Evolutionary conservation across 2,888 invertebrate genomes (phyloP).

Genomic region (Pyrrhia umbra): DNA sequence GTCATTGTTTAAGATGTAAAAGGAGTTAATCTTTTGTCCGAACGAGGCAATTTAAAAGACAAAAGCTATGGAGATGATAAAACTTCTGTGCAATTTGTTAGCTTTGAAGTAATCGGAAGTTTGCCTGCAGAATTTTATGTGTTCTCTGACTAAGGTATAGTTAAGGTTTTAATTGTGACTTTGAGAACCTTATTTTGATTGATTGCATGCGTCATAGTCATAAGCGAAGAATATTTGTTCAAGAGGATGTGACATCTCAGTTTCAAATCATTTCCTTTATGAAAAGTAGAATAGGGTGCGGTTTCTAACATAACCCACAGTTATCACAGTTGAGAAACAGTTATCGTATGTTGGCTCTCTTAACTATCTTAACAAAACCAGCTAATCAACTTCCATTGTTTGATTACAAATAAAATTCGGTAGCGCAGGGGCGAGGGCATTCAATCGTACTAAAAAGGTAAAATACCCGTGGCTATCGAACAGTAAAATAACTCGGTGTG

Average conservation of each 20-base stretch:
- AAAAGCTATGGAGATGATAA: conserved; percentile 27
- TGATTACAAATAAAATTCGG: conserved; percentile 9
- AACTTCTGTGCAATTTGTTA: conserved; percentile 40
- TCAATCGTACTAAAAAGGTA: conserved; percentile 24
- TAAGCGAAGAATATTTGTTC: conserved; percentile 20
- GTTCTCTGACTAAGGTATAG: conserved; percentile 1
- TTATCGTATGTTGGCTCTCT: too few relatives aligned
- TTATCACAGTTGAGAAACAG: too few relatives aligned
- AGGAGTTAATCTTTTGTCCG: conserved; percentile 22
- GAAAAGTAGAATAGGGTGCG: too few relatives aligned
- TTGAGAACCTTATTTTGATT: conserved; percentile 10
- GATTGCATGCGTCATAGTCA: conserved; percentile 11
- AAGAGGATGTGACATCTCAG: conserved; percentile 32
- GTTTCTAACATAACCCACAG: too few relatives aligned
- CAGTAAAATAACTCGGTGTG: conserved; percentile 47
- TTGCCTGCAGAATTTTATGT: conserved; percentile 5
- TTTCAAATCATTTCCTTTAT: conserved; percentile 37
- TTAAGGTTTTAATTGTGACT: conserved; percentile 25
- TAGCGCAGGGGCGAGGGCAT: conserved; percentile 18
- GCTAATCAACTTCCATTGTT: conserved; percentile 16
- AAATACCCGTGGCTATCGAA: conserved; percentile 42
- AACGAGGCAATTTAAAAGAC: conserved; percentile 42
- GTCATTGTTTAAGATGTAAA: conserved; percentile 46
- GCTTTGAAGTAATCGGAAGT: conserved; percentile 25
- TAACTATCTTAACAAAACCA: neutral